Conservation (phyloP, 2,888 invertebrate genomes). For the Mellilla xanthometata region DNA sequence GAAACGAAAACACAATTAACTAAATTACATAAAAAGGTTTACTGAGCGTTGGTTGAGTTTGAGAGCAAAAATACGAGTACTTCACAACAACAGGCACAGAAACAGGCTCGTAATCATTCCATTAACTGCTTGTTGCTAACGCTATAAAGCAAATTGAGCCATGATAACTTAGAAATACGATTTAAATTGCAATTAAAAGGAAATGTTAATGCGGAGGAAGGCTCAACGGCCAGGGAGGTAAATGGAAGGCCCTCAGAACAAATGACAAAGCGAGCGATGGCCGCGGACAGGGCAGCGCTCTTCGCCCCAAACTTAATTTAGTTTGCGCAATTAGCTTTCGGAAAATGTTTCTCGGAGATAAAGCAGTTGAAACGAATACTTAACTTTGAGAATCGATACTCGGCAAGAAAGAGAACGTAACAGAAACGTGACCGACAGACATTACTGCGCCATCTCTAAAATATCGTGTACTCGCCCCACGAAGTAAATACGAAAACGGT, state of each 20-base stretch:
- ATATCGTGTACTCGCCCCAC: constrained; percentile 14
- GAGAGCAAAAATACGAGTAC: constrained; percentile 48
- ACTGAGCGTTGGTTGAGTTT: constrained; percentile 39
- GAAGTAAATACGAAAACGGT: constrained; percentile 6
- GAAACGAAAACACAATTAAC: constrained; percentile 36
- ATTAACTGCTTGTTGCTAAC: constrained; percentile 28
- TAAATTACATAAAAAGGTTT: constrained; percentile 46
- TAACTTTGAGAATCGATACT: constrained; percentile 31
- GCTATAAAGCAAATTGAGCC: constrained; percentile 53
- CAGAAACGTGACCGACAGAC: constrained; percentile 21
- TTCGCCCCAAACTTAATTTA: constrained; percentile 56
- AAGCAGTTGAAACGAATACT: constrained; percentile 38
- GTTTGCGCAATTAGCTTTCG: constrained; percentile 61
- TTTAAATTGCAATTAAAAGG: constrained; percentile 54
- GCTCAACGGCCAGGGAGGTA: constrained; percentile 46
- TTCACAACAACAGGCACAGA: constrained; percentile 35
- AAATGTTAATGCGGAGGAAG: constrained; percentile 45
- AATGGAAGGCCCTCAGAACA: constrained; percentile 53
- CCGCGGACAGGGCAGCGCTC: constrained; percentile 54
- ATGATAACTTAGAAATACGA: constrained; percentile 54
- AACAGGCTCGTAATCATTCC: constrained; percentile 22
- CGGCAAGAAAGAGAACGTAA: constrained; percentile 22
- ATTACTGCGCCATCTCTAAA: constrained; percentile 23
- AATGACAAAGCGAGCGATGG: constrained; percentile 49
- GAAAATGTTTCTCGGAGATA: constrained; percentile 47